These are phyloP conservation scores for Butorides virescens DNA, from an alignment of 2,113 vertebrate genomes.

Conservation along the genomic window DNA sequence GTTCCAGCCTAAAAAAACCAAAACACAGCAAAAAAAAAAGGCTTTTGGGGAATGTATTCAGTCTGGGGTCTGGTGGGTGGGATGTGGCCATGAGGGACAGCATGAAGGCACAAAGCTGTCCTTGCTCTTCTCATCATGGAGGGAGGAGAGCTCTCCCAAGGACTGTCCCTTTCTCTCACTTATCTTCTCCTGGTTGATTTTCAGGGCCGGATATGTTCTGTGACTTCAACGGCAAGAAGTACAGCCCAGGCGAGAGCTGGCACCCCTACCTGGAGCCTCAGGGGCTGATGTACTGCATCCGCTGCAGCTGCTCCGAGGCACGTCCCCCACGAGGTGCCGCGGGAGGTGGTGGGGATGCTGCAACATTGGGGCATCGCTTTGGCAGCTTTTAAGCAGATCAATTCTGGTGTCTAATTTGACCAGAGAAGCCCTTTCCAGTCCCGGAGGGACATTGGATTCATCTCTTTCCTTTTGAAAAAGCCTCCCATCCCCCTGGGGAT, in stretches of 20 bases:
- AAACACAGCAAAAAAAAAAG: background rate
- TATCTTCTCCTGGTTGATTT: background rate
- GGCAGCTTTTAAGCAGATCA: background rate
- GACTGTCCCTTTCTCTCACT: accelerated
- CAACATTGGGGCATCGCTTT: accelerated
- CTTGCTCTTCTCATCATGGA: background rate
- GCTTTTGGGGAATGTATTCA: background rate
- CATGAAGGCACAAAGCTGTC: background rate
- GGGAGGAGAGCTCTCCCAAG: background rate
- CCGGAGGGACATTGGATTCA: accelerated
- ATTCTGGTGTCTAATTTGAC: background rate
- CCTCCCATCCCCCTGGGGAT: accelerated
- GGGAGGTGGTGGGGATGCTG: background rate
- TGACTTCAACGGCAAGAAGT: conserved; percentile 90
- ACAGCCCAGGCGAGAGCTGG: conserved; percentile 90
- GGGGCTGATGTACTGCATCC: conserved; percentile 91
- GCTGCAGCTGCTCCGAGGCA: conserved; percentile 91
- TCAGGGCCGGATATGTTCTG: conserved; percentile 83
- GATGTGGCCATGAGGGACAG: background rate
- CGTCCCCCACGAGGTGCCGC: accelerated
- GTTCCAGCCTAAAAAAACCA: background rate
- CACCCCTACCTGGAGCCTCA: conserved; percentile 93
- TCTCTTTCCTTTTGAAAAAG: background rate
- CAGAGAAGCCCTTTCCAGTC: background rate
- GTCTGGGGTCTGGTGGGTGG: background rate